phyloP scores from a whole-genome alignment of 2,888 invertebrate genomes.

The Spisula solida region DNA sequence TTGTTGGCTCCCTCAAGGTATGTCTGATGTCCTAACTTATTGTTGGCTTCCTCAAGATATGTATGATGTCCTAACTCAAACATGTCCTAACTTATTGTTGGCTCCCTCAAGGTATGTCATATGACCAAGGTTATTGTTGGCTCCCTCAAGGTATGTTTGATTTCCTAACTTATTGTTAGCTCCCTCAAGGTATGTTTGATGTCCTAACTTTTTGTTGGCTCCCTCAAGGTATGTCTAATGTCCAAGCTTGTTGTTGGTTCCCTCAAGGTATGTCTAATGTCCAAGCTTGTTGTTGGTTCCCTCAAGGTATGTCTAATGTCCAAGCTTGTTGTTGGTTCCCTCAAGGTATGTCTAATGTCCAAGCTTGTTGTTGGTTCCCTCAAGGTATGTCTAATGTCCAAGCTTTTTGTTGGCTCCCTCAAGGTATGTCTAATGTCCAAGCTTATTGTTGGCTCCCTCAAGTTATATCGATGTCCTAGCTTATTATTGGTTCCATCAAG shows the following conservation, averaged over 20 bases:
- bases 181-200: slow-evolving; percentile 88
- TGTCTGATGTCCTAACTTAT: not conserved
- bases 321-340: slow-evolving; percentile 90
- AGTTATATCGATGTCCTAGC: slow-evolving; percentile 83
- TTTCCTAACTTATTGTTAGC: slow-evolving; percentile 90
- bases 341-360: slow-evolving; percentile 86
- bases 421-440: slow-evolving; percentile 86
- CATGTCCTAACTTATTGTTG: slow-evolving; percentile 92
- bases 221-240: slow-evolving; percentile 88
- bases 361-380: slow-evolving; percentile 91
- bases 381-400: slow-evolving; percentile 88
- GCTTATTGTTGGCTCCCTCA: slow-evolving; percentile 91
- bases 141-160: slow-evolving; percentile 88
- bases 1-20: slow-evolving; percentile 91
- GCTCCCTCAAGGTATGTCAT: slow-evolving; percentile 89
- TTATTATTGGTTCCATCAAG: slow-evolving; percentile 91
- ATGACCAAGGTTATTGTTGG: slow-evolving; percentile 90
- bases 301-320: slow-evolving; percentile 87
- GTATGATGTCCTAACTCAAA: not conserved
- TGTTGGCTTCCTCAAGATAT: slow-evolving; percentile 91
- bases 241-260: no score
- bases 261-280: slow-evolving; percentile 87
- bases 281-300: slow-evolving; percentile 90
- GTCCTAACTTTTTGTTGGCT: slow-evolving; percentile 90
- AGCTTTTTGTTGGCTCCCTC: slow-evolving; percentile 93